phyloP scores from a whole-genome alignment of 2,888 invertebrate species.

The Heteromyza rotundicornis region DNA sequence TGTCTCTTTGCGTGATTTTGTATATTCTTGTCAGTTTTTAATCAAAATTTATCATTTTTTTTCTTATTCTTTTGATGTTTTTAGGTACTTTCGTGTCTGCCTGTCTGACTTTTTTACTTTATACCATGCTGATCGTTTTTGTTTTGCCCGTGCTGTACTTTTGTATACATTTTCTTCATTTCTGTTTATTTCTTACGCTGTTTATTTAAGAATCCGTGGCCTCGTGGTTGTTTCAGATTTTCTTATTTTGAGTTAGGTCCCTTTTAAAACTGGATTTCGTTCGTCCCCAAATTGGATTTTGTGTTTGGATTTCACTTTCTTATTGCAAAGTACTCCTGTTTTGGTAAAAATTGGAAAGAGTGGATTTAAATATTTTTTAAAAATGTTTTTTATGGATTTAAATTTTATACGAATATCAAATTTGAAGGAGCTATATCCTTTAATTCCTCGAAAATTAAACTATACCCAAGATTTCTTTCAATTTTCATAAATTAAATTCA shows the following conservation, averaged over 20 bases:
- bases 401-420: too few relatives aligned
- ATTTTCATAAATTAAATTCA: too few relatives aligned
- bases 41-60: too few relatives aligned
- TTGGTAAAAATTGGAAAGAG: too few relatives aligned
- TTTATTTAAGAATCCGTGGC: conserved; percentile 13
- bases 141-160: conserved; percentile 44
- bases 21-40: conserved; percentile 15
- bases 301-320: conserved; percentile 19
- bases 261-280: conserved; percentile 45
- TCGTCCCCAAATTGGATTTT: conserved; percentile 35
- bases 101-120: too few relatives aligned
- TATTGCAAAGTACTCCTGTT: too few relatives aligned
- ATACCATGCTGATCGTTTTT: conserved; percentile 34
- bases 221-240: neutral
- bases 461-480: too few relatives aligned
- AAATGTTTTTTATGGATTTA: too few relatives aligned
- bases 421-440: too few relatives aligned
- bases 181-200: conserved; percentile 17
- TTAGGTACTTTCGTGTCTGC: neutral
- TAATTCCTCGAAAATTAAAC: too few relatives aligned
- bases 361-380: too few relatives aligned
- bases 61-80: neutral
- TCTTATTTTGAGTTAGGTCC: conserved; percentile 38
- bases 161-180: conserved; percentile 22
- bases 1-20: too few relatives aligned